Base-by-base conservation (phyloP, 2,888 invertebrate species). In the Tillus elongatus region DNA sequence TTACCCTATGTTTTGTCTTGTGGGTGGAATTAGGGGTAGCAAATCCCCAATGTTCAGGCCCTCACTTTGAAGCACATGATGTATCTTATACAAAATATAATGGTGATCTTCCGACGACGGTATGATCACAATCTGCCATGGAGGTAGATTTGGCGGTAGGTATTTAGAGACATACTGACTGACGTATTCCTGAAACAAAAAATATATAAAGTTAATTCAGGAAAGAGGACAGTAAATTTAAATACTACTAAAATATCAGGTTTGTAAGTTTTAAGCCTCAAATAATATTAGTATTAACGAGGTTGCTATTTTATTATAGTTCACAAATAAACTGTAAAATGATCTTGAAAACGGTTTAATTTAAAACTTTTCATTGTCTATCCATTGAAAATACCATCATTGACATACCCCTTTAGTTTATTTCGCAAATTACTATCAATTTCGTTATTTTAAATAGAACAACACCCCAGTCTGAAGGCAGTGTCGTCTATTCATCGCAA, bases 111-210 rank as follows among this genome's bases (percentile, higher is more conserved):
- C 73, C 35, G 75, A 72, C 1, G 60, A 55, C 1, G 82, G 82
- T 50, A 87, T 81, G 1, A 86, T 70, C 26, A 79, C 75, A 36
- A 86, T 75, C 57, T 88, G 87, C 88, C 88, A 88, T 9, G 86
- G 86, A 0, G 88, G 78, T 38, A 77, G 69, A 36, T 79, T 77
- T 1, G 68, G 66, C 3, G 83, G 77, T 37, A 88, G 73, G 57
- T 82, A 83, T 65, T 85, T 86, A 2, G 82, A 78, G 14, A 84
- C 75, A 40, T 82, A 72, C 37, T 85, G 83, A 53, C 83, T 85
- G 32, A 86, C 75, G 55, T 77, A 84, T 16, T 85, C 83, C 82
- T 82, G 39, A 15, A 44, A 36, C 15, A 9, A 31, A 47, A 29
- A 29, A 27, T n/a, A 13, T 6, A 13, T 31, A 12, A 14, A n/a